These are phyloP conservation scores for Campaea margaritaria DNA, from an alignment of 2,888 invertebrate species.

Conservation along the genomic window DNA sequence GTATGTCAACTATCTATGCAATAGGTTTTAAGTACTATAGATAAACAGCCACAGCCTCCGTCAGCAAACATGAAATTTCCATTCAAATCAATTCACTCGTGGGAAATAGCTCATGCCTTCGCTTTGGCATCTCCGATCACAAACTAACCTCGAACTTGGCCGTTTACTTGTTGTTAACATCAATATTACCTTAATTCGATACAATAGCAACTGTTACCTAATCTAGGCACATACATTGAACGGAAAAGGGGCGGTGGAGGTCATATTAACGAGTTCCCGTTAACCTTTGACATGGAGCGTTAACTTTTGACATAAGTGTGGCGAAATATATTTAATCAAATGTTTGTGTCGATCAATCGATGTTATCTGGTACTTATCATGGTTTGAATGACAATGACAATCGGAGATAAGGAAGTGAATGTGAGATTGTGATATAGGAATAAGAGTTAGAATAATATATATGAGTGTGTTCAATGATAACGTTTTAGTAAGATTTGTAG, in stretches of 20 bases:
- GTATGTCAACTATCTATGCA: background rate
- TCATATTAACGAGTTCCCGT: constrained; percentile 40
- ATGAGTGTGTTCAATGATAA: too few relatives aligned
- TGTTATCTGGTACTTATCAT: constrained; percentile 24
- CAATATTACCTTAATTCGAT: constrained; percentile 58
- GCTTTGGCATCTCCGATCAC: constrained; percentile 25
- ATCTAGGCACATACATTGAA: constrained; percentile 20
- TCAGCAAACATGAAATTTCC: constrained; percentile 1
- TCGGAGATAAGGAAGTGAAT: constrained; percentile 10
- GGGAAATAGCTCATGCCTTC: constrained; percentile 24
- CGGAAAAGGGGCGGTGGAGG: constrained; percentile 48
- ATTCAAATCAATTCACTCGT: constrained; percentile 20
- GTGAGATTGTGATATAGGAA: constrained; percentile 18
- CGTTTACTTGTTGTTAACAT: constrained; percentile 38
- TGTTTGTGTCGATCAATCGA: constrained; percentile 28
- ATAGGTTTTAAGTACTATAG: background rate
- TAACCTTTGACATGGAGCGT: constrained; percentile 44
- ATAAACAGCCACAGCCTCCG: background rate
- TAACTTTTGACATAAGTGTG: constrained; percentile 31
- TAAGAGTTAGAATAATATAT: background rate
- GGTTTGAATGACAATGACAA: constrained; percentile 25
- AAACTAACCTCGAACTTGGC: constrained; percentile 45
- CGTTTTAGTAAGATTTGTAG: too few relatives aligned
- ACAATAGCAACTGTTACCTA: constrained; percentile 40
- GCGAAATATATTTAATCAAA: constrained; percentile 29